Percentiles rank a stretch among this genome's conserved stretches.
Conservation (phyloP, 2,888 invertebrate genomes). For the Cephus sareptanus region DNA sequence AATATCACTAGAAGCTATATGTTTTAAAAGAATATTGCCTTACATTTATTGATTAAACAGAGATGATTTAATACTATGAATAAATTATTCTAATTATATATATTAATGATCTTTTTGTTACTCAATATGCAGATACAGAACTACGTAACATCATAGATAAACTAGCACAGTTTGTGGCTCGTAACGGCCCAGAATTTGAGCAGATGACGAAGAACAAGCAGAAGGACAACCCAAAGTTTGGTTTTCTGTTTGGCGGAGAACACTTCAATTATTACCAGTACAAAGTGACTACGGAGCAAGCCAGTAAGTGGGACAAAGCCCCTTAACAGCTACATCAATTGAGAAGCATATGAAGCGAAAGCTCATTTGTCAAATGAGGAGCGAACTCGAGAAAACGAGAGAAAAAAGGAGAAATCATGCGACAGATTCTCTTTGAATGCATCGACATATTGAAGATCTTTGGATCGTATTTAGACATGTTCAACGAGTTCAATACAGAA, state of each 20-base stretch:
- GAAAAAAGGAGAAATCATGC: constrained; percentile 35
- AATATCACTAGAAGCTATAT: too few species aligned
- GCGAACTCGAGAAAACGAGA: constrained; percentile 37
- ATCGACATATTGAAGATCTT: constrained; percentile 47
- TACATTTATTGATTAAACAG: constrained; percentile 1
- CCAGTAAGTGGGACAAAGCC: constrained; percentile 76
- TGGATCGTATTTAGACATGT: constrained; percentile 45
- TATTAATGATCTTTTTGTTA: constrained; percentile 3
- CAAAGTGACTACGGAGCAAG: constrained; percentile 94
- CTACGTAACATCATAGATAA: constrained; percentile 98
- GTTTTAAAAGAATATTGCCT: too few species aligned
- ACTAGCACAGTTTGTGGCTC: constrained; percentile 97
- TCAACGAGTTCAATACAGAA: constrained; percentile 40
- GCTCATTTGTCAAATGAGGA: constrained; percentile 44
- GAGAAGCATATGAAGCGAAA: constrained; percentile 45
- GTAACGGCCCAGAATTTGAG: constrained; percentile 99
- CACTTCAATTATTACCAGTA: constrained; percentile 96
- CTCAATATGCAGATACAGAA: constrained; percentile 80
- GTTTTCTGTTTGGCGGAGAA: constrained; percentile 96
- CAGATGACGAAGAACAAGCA: constrained; percentile 99
- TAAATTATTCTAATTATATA: neutral
- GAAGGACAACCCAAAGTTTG: constrained; percentile 96
- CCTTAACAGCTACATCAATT: constrained; percentile 52
- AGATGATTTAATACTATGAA: constrained; percentile 8
- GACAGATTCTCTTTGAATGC: constrained; percentile 39